Evolutionary conservation across 2,888 invertebrate genomes (phyloP).

Genomic region (Erebia aethiops): DNA sequence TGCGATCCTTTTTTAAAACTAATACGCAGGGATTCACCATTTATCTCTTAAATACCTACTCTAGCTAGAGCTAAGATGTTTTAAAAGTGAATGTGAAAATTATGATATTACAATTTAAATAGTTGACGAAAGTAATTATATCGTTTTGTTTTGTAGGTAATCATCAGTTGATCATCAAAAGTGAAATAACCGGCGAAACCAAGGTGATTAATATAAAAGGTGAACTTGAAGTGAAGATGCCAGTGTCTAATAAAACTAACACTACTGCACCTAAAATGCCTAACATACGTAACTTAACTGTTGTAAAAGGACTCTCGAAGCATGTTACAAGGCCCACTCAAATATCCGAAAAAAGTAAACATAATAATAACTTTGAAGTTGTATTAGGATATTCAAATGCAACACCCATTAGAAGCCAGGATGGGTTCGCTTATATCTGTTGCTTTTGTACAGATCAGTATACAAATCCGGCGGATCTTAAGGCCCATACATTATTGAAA

Average conservation of each 20-base stretch:
- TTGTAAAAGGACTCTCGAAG: background rate
- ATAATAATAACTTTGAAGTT: background rate
- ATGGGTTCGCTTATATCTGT: background rate
- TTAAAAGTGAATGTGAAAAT: background rate
- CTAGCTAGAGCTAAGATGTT: background rate
- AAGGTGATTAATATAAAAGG: slow-evolving; percentile 6
- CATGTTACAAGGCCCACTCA: background rate
- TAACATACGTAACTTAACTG: background rate
- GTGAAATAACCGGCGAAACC: slow-evolving; percentile 3
- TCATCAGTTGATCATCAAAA: slow-evolving; percentile 15
- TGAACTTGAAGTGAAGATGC: background rate
- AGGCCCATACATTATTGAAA: background rate
- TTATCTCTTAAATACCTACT: background rate
- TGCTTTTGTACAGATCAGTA: slow-evolving; percentile 10
- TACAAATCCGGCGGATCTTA: background rate
- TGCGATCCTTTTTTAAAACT: too few species aligned
- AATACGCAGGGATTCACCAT: too few species aligned
- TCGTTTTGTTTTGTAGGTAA: slow-evolving; percentile 28
- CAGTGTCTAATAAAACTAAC: background rate
- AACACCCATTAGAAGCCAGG: background rate
- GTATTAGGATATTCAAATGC: background rate
- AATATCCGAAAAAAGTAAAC: background rate
- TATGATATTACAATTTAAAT: background rate
- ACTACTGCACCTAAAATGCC: background rate
- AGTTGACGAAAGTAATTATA: slow-evolving; percentile 20